Base-by-base conservation (phyloP, 1,140 invertebrate genomes). In the Euura lappo region DNA sequence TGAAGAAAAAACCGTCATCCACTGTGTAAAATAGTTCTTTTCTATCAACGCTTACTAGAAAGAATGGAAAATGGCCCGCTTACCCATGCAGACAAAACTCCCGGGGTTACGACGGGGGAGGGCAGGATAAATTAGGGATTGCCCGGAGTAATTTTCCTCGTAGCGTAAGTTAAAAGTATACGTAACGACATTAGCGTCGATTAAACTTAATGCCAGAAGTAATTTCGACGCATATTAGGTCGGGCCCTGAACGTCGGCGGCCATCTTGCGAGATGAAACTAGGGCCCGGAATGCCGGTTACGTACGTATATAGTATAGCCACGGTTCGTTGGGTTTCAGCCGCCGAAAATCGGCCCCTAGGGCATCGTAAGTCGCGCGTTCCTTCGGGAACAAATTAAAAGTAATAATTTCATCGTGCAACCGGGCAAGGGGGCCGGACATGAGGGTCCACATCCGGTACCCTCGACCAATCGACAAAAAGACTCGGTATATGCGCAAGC, bases 381-480 rank as follows among this genome's bases (percentile, higher is more conserved):
- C 8, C 51, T 60, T 60, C 51, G 51, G 51, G 51, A n/a, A 5
- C 51, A 60, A 60, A 60, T 60, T 60, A 60, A 60, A 60, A 60
- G 51, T 60, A 60, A 60, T 60, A 60, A 60, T 60, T 60, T 60
- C 4, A 60, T 60, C 51, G 51, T 60, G 51, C 13, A 60, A n/a
- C 13, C 51, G 51, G 51, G 51, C 51, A 6, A 60, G 51, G 51
- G 13, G 51, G 51, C 51, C 42, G 72, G 68, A 74, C 76, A 71
- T 70, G 60, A 75, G 76, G 65, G 67, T 69, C 71, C 64, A 73
- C 75, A 80, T 81, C 79, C 81, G 82, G 78, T 78, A 47, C 71
- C 71, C 68, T 69, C 79, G 68, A 78, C 77, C 77, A 79, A 80
- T 74, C 72, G 72, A 60, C 71, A 69, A 69, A 75, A 28, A 28